Conservation (phyloP, 1,140 invertebrate genomes). For the Temnothorax nylanderi region DNA sequence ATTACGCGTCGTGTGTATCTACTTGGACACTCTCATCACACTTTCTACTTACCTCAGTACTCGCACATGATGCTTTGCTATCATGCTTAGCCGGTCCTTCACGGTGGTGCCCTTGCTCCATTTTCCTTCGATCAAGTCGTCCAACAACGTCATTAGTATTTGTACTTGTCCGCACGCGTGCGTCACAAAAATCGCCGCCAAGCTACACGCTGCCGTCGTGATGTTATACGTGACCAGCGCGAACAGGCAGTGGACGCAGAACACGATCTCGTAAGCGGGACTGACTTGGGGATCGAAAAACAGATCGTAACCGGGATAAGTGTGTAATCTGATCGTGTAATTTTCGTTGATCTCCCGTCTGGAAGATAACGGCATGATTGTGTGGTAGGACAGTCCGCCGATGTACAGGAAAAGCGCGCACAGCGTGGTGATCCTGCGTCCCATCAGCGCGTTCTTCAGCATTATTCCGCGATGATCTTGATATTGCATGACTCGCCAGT, state of each 20-base stretch:
- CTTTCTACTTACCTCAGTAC: slow-evolving; percentile 54
- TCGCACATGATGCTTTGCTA: slow-evolving; percentile 53
- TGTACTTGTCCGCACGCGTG: slow-evolving; percentile 73
- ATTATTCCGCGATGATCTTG: slow-evolving; percentile 48
- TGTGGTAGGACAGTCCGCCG: slow-evolving; percentile 67
- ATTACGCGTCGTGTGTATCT: not conserved
- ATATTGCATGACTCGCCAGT: slow-evolving; percentile 63
- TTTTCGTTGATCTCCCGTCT: slow-evolving; percentile 25
- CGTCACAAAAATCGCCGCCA: slow-evolving; percentile 73
- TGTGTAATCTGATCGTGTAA: slow-evolving; percentile 33
- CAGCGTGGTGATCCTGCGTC: slow-evolving; percentile 52
- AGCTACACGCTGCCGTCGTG: slow-evolving; percentile 68
- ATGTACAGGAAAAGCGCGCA: slow-evolving; percentile 62
- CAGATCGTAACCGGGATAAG: slow-evolving; percentile 72
- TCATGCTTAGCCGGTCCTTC: not conserved
- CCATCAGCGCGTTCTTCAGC: slow-evolving; percentile 55
- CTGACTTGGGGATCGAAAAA: slow-evolving; percentile 70
- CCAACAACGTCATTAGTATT: slow-evolving; percentile 62
- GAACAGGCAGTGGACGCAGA: slow-evolving; percentile 67
- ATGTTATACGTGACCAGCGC: slow-evolving; percentile 70
- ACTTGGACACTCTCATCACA: not conserved
- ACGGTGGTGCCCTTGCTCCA: not conserved
- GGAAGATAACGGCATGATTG: slow-evolving; percentile 59
- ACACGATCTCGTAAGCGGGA: slow-evolving; percentile 74
- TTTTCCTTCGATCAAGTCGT: slow-evolving; percentile 44